Base-by-base conservation (phyloP, 2,888 invertebrate species). In the Napeogenes inachia region DNA sequence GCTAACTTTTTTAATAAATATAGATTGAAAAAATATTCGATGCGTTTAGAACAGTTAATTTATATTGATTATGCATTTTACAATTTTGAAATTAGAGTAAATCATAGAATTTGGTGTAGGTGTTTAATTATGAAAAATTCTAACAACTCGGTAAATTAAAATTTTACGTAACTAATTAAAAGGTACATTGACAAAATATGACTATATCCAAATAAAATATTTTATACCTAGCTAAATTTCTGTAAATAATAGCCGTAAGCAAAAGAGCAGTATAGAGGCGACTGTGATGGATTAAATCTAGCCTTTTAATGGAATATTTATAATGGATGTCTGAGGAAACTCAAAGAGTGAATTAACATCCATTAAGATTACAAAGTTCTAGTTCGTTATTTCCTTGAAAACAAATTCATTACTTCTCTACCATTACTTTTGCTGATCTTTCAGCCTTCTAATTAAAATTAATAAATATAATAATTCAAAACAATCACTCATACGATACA, bases 121-220 rank as follows among this genome's bases (percentile, higher is more conserved):
- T 0, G 93, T 94, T 4, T 90, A 21, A 21, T 21, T 95, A 46
- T 95, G 95, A 95, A 74, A 96, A 8, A 95, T 94, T 60, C 96
- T 96, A 0, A 21, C 21, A 21, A 21, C 21, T 21, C 21, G 1
- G 21, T 1, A 21, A 21, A 21, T 21, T 21, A 21, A 21, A 21
- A 21, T 21, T 21, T 21, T 1, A 21, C 21, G 21, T 1, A 21
- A 21, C 21, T 21, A 21, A 21, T 21, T 21, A 21, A 21, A 21
- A 21, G 21, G 1, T 21, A 21, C 21, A 21, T 21, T 21, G 21
- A 21, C 21, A 21, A 21, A 21, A 21, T 21, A 21, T 21, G 21
- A 21, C 21, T 21, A 21, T 21, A 21, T 21, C 21, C 21, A 21
- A 21, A 21, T 21, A 21, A 21, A 21, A 21, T 21, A 21, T 21